Evolutionary conservation across 2,797 vertebrate genomes (phyloP).

Genomic region (Nothura maculosa): DNA sequence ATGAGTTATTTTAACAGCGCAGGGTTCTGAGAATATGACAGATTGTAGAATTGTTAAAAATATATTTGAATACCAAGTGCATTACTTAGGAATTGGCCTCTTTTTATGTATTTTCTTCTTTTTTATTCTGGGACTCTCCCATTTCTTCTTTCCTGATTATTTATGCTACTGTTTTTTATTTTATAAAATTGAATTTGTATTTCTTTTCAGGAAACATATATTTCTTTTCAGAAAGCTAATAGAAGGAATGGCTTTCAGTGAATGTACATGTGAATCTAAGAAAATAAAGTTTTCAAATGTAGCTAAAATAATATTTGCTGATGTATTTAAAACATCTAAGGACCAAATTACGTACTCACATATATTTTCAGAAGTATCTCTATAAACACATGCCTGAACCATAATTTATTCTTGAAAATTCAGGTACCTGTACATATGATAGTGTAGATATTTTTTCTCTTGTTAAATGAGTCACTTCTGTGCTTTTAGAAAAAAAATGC

Average conservation of each 20-base stretch:
- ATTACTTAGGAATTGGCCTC: not conserved
- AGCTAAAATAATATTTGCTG: not conserved
- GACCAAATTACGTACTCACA: not conserved
- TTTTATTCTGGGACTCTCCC: not conserved
- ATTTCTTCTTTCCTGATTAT: not conserved
- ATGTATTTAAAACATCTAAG: not conserved
- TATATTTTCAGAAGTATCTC: not conserved
- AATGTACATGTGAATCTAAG: not conserved
- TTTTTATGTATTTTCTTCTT: not conserved
- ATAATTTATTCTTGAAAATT: not conserved
- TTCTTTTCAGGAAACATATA: not conserved
- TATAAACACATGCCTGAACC: not conserved
- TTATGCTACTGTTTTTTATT: not conserved
- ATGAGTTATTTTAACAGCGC: not conserved
- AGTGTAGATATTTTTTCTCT: not conserved
- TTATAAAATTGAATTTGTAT: not conserved
- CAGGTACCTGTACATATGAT: not conserved
- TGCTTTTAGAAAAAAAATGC: not conserved
- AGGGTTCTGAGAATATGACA: not conserved
- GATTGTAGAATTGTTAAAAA: not conserved
- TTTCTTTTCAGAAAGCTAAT: not conserved
- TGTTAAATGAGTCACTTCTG: not conserved
- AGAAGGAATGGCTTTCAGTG: not conserved
- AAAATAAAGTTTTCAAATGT: not conserved
- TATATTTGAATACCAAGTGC: not conserved